These are phyloP conservation scores for Planiliza haematocheilus DNA, from an alignment of 2,113 vertebrate genomes.

Conservation along the genomic window DNA sequence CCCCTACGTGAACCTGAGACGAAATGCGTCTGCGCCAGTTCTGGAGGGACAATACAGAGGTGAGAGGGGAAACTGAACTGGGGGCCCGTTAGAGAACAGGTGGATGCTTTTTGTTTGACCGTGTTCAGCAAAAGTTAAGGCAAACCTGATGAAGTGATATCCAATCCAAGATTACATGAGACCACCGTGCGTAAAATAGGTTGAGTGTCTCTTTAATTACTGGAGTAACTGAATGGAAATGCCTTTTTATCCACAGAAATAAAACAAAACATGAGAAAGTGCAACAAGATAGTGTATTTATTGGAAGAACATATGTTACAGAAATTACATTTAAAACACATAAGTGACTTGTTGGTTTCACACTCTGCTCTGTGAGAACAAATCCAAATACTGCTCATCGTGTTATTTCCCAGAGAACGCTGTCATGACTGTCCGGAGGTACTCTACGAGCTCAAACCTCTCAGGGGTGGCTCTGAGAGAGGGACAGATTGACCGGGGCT, in stretches of 20 bases:
- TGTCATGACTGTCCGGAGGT: slow-evolving; percentile 95
- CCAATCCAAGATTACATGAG: neutral
- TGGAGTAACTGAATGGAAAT: neutral
- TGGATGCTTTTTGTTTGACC: neutral
- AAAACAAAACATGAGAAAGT: neutral
- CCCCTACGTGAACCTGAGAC: slow-evolving; percentile 51
- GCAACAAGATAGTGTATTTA: neutral
- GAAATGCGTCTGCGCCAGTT: slow-evolving; percentile 65
- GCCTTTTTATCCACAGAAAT: neutral
- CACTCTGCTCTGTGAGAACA: too few species aligned
- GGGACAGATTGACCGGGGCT: slow-evolving; percentile 39
- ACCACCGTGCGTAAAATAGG: neutral
- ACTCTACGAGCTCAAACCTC: slow-evolving; percentile 80
- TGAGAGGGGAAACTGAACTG: too few species aligned
- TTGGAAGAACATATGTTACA: neutral
- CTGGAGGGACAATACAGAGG: slow-evolving; percentile 82
- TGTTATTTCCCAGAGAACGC: slow-evolving; percentile 79
- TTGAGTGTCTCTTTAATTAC: neutral
- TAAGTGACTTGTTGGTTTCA: neutral
- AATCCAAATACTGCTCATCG: neutral
- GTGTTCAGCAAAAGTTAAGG: too few species aligned
- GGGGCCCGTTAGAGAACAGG: neutral
- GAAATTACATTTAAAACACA: too few species aligned
- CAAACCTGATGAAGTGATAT: neutral
- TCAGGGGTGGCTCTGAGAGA: slow-evolving; percentile 63